Evolutionary conservation across 1,140 invertebrate species (phyloP), one percentile per base, ranked within the genome.

Genomic region (Dysdera silvatica): DNA sequence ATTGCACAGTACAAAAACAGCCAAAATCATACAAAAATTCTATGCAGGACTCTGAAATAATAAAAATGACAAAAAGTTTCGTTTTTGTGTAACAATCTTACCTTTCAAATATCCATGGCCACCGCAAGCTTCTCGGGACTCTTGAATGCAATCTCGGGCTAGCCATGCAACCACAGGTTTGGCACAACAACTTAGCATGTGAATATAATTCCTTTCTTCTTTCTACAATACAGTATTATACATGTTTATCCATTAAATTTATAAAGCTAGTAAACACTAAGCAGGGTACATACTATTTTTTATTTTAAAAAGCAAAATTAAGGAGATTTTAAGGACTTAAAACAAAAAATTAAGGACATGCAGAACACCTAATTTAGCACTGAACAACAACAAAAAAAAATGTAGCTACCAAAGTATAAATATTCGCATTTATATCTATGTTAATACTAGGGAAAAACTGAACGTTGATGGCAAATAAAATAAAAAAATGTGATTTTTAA

Each of bases 91-190:
- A 52, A 20, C n/a, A 20, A 52, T 32, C 4, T 60, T 28, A 80
- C 78, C 77, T 72, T 73, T 74, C 35, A 82, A 73, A 67, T 79
- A 82, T 1, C 81, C 81, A 73, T 82, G 81, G 4, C 91, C 91
- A n/a, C 89, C 92, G 75, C 91, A 94, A 10, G 89, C 86, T 77
- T 94, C 90, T 45, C 90, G 77, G 71, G 86, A 89, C 76, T 96
- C 91, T 76, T 96, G 92, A 68, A 95, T 88, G 14, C 84, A 85
- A 75, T 90, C 85, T 48, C 88, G 78, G 48, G 85, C 84, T 2
- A 83, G 80, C 94, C 94, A 98, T 1, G 88, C 85, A 29, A 87
- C 81, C n/a, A 94, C 69, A 1, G 94, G 88, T 79, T 98, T 98
- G n/a, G 82, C 82, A 61, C 86, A 84, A 53, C 88, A 95, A 12